Base-by-base conservation (phyloP, 2,888 invertebrate genomes). In the Meloe dianella region DNA sequence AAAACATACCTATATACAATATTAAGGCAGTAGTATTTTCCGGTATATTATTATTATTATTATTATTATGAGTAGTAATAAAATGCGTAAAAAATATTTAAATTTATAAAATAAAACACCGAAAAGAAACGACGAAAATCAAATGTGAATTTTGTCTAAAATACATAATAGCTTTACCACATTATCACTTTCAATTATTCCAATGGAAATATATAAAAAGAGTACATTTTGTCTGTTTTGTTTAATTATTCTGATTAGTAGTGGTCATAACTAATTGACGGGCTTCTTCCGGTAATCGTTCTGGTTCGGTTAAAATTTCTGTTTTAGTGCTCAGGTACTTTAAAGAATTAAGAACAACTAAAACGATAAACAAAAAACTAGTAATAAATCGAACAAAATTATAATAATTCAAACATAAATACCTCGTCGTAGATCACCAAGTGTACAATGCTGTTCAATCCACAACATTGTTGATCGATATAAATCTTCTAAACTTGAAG, bases 361-460 rank as follows among this genome's bases (percentile, higher is more conserved):
- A n/a, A 86, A 87, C 71, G 70, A 71, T 75, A 14, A 24, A 35
- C 5, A 60, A 20, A n/a, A n/a, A n/a, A n/a, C n/a, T n/a, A n/a
- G n/a, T n/a, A n/a, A n/a, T n/a, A n/a, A n/a, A n/a, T n/a, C n/a
- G n/a, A n/a, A n/a, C n/a, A n/a, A n/a, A n/a, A n/a, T n/a, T n/a
- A n/a, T n/a, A n/a, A n/a, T n/a, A n/a, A n/a, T 57, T 4, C 8
- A 35, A 14, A 47, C 17, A 22, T 67, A 81, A n/a, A 83, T 87
- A 97, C 97, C 94, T 81, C 97, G 97, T 78, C 98, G 88, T 85
- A 98, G 91, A 86, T 95, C 93, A 75, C 94, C 93, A 72, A 98
- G 89, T 56, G 97, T 96, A 86, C 97, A 98, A 85, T 96, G 96
- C 82, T 97, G 97, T 84, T 98, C 97, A 65, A 96, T 91, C 98